These are phyloP conservation scores for Halcyon senegalensis DNA, from an alignment of 2,113 vertebrate species.

Conservation along the genomic window DNA sequence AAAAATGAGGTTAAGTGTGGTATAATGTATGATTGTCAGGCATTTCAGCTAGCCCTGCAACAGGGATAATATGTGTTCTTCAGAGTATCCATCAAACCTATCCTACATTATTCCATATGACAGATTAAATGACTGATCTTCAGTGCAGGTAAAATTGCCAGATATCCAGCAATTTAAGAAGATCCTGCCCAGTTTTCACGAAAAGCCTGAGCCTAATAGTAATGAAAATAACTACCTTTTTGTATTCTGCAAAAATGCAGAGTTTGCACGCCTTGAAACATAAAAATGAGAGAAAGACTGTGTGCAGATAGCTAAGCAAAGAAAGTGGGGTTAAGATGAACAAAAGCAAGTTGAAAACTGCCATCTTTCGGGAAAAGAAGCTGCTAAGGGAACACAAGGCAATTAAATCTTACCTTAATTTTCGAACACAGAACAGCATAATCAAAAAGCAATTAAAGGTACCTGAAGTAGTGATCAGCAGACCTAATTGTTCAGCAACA, in stretches of 20 bases:
- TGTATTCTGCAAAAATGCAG: neutral
- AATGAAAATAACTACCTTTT: neutral
- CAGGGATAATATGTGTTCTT: neutral
- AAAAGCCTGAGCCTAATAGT: neutral
- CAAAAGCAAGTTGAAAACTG: neutral
- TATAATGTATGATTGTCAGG: neutral
- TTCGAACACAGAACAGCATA: neutral
- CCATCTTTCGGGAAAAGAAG: neutral
- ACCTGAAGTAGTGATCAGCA: neutral
- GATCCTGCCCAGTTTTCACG: neutral
- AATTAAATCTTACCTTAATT: conserved; percentile 7
- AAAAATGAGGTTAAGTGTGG: neutral
- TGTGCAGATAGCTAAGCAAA: neutral
- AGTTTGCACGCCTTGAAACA: neutral
- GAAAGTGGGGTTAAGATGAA: neutral
- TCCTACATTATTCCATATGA: neutral
- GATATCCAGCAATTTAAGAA: neutral
- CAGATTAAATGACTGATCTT: neutral
- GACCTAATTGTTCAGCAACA: neutral
- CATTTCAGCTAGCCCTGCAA: neutral
- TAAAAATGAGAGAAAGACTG: neutral
- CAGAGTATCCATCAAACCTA: conserved; percentile 3
- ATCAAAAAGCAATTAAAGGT: neutral
- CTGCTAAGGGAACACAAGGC: neutral
- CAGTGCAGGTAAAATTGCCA: neutral